A percentile compares a stretch with the other conserved stretches of the same genome.
These are phyloP conservation scores for Corythucha ciliata DNA, from an alignment of 2,888 invertebrate genomes.

Conservation along the genomic window DNA sequence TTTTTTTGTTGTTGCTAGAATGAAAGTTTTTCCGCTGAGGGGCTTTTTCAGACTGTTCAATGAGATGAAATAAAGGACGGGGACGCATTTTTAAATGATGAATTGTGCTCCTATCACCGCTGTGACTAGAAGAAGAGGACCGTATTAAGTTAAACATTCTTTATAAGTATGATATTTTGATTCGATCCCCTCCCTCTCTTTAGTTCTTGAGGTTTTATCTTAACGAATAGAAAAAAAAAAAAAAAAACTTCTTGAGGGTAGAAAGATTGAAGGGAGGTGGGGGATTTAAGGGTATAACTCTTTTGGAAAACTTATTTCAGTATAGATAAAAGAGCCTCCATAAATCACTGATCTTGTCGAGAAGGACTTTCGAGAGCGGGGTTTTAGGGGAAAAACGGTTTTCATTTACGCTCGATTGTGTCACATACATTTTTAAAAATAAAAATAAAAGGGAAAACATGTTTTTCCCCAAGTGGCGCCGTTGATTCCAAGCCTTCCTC, in stretches of 20 bases:
- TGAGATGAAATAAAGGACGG: too few species aligned
- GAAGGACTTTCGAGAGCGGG: background rate
- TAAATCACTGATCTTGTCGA: conserved; percentile 25
- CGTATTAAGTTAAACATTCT: too few species aligned
- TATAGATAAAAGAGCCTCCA: conserved; percentile 27
- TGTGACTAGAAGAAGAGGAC: too few species aligned
- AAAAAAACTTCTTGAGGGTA: background rate
- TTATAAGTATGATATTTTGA: too few species aligned
- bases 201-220: background rate
- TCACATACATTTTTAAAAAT: conserved; percentile 6
- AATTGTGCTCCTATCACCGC: too few species aligned
- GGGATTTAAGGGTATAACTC: conserved; percentile 28
- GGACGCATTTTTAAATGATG: too few species aligned
- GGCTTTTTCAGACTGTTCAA: too few species aligned
- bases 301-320: conserved; percentile 30
- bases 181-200: background rate
- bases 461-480: background rate
- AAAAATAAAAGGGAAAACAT: background rate
- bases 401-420: conserved; percentile 25
- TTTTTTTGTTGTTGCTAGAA: too few species aligned
- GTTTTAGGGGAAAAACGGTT: conserved; percentile 18
- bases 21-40: too few species aligned
- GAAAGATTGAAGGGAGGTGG: conserved; percentile 1
- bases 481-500: background rate
- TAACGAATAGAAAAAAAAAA: background rate